Evolutionary conservation across 2,797 vertebrate genomes (phyloP), one percentile per base, ranked within the genome.

Genomic region (Lerista edwardsae): DNA sequence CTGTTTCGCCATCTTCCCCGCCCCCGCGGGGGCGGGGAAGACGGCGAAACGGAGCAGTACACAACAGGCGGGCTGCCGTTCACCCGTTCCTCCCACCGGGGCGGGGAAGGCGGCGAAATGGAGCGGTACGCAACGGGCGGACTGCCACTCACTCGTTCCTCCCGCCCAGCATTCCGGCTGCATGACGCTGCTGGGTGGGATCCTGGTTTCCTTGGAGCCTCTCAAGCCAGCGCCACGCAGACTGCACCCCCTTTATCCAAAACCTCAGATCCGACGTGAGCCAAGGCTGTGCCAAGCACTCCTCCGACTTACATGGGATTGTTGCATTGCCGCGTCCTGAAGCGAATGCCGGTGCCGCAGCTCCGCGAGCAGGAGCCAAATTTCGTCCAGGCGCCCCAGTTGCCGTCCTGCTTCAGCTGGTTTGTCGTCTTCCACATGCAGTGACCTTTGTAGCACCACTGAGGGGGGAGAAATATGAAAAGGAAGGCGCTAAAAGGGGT

Each of bases 391-490:
- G 97, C 92, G 62, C 97, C 96, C 99, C 98, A 99, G 78, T 94
- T 95, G 1, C 99, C 99, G 4, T 99, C 99, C 92, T 98, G 97
- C 90, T 97, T 99, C 88, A 98, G 95, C 95, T 98, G 98, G 84
- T 98, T 98, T 1, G 97, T 96, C 19, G 98, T 99, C 89, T 98
- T 99, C 98, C 98, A 99, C 98, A 99, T 99, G 95, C 99, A 99
- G 90, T 99, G 98, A 92, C 99, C 99, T 96, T 99, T 99, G 82
- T 99, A 99, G 95, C 99, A 99, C 99, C 98, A 99, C 99, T 99
- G 88, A 62, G 77, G 82, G 62, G 87, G 59, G 71, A 39, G 51
- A n/a, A 57, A 19, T 59, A 15, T 25, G 85, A 0, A 57, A 27
- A 1, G 7, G 4, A 31, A 14, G 31, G 19, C 4, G n/a, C 12